Evolutionary conservation across 2,888 invertebrate species (phyloP), one percentile per base, ranked within the genome.

Genomic region (Pediacus dermestoides): DNA sequence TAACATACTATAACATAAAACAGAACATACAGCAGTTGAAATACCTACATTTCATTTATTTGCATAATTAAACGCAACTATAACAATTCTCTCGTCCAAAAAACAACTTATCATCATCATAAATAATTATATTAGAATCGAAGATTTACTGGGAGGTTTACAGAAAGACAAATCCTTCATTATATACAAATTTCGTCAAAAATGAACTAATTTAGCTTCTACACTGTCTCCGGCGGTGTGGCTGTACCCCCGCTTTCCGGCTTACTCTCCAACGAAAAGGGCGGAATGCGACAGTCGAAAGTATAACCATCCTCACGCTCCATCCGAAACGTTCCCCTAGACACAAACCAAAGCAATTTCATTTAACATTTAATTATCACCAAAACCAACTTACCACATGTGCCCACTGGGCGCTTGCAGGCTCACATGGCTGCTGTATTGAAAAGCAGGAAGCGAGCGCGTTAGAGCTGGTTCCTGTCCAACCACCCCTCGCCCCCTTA

Each of bases 401-500:
- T 97, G 96, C 4, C 97, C 97, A 64, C 93, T 92, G 23, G 95
- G 93, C 38, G 95, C 93, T 74, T 96, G 95, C 52, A 97, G 75
- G 56, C 92, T 92, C 35, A 97, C 94, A 70, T 96, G 95, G 68
- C 93, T 94, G 68, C 91, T 92, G 70, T 97, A 97, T 72, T 97
- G 97, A 73, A 96, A 97, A 57, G 95, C 95, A 41, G 96, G 95
- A 55, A 88, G 74, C 44, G 81, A 77, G 43, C 85, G 80, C 27
- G 92, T 91, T 40, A 97, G 74, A 46, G 92, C 81, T 25, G 96
- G 96, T 73, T 97, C 96, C 75, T 96, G 93, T 1, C 96, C 96
- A n/a, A 96, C 94, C 32, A 97, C 95, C 25, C 93, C 96, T 58
- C 95, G 77, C 0, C 95, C 96, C 52, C 94, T 77, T 1, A 90